Evolutionary conservation across 2,888 invertebrate genomes (phyloP), one percentile per base, ranked within the genome.

Genomic region (Tetramorium bicarinatum): DNA sequence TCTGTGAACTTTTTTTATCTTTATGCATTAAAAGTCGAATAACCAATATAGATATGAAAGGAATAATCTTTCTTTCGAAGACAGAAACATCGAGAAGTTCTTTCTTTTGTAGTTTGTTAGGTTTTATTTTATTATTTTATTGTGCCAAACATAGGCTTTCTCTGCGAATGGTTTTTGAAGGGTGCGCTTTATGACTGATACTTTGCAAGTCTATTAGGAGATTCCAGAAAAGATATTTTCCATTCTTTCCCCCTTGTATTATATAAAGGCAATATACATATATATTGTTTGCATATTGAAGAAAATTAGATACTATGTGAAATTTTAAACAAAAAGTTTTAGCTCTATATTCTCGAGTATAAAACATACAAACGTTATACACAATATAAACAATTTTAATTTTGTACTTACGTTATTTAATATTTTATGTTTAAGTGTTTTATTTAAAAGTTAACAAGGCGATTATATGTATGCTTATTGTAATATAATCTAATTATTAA

Each of bases 121-220:
- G 62, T 64, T 64, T 66, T 9, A 66, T 66, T 44, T 66, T 66
- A 41, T 41, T 8, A 64, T 21, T 64, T 41, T 64, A 66, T 66
- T 44, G 8, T 64, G 15, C 64, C 15, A 21, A 44, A 25, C 44
- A 66, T 64, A 64, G 41, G 41, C 41, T 21, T 54, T 41, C 54
- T 72, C 6, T 25, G 11, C 25, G 52, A 21, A 67, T n/a, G 15
- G 6, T 56, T 72, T 25, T 13, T 44, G 34, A 72, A 54, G 15
- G 25, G 25, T 56, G 21, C 54, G 7, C 18, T 54, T 72, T 56
- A 71, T 71, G 47, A 47, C 18, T 0, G 52, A 71, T 71, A 38
- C 15, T 71, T 71, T 38, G 38, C 8, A 71, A 54, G 21, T 72
- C 38, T 72, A 54, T 56, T 25, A 72, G 21, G 54, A 56, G 38